Evolutionary conservation across 2,797 vertebrate genomes (phyloP).

Genomic region (Thaleichthys pacificus): DNA sequence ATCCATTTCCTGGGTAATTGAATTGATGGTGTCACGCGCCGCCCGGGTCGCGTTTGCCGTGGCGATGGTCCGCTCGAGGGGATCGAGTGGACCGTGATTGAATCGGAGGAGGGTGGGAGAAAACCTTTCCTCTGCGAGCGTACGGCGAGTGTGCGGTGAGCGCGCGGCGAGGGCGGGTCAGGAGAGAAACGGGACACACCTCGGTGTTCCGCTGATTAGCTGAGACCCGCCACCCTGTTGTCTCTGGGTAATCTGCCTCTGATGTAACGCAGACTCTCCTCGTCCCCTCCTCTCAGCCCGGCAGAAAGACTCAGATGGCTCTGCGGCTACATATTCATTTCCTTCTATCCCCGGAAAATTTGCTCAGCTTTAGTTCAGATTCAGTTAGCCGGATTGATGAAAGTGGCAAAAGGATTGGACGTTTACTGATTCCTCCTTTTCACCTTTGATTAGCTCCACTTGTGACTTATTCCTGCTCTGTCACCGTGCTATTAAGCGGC

Average conservation of each 20-base stretch:
- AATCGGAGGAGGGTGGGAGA: constrained; percentile 82
- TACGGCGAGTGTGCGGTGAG: constrained; percentile 36
- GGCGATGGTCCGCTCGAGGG: too few species aligned
- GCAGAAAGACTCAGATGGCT: constrained; percentile 82
- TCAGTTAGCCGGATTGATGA: constrained; percentile 99
- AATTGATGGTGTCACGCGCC: constrained; percentile 95
- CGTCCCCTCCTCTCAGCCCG: constrained; percentile 77
- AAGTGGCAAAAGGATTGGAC: constrained; percentile 96
- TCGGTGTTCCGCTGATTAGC: constrained; percentile 92
- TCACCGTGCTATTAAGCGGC: constrained; percentile 85
- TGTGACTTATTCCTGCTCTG: constrained; percentile 83
- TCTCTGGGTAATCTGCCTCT: constrained; percentile 84
- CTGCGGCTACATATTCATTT: constrained; percentile 96
- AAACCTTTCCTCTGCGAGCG: constrained; percentile 63
- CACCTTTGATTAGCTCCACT: constrained; percentile 99
- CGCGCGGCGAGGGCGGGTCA: constrained; percentile 77
- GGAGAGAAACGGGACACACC: constrained; percentile 77
- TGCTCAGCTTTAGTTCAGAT: constrained; percentile 89
- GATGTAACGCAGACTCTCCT: constrained; percentile 82
- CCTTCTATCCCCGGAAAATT: constrained; percentile 85
- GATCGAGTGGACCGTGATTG: constrained; percentile 72
- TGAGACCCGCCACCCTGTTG: constrained; percentile 80
- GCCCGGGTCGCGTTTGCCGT: constrained; percentile 42
- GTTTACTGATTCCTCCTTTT: constrained; percentile 98
- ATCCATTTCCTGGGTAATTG: constrained; percentile 93